These are phyloP conservation scores for Malacoraja senta DNA, from an alignment of 2,797 vertebrate species.

Conservation along the genomic window DNA sequence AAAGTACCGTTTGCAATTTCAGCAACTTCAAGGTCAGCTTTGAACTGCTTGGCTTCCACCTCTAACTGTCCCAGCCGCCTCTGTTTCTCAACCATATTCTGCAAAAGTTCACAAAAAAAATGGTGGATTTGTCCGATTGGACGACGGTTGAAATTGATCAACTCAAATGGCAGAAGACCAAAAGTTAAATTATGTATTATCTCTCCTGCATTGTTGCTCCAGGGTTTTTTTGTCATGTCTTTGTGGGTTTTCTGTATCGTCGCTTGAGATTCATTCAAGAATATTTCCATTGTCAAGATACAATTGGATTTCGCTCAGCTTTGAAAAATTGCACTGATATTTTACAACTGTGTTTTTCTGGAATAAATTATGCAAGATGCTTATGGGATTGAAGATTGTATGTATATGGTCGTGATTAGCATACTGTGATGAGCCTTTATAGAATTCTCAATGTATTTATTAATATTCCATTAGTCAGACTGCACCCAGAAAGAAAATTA, in stretches of 20 bases:
- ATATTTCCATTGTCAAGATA: background rate
- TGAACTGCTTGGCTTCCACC: conserved; percentile 54
- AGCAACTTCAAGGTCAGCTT: conserved; percentile 54
- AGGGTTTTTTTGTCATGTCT: background rate
- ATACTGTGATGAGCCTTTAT: background rate
- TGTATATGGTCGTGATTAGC: background rate
- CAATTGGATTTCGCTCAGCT: background rate
- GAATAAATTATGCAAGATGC: background rate
- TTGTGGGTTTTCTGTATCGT: background rate
- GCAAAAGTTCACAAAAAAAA: background rate
- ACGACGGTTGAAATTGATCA: background rate
- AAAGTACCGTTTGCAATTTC: conserved; percentile 54
- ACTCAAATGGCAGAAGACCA: background rate
- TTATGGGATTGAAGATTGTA: background rate
- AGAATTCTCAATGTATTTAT: background rate
- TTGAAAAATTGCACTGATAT: background rate
- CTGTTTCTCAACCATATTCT: conserved; percentile 50
- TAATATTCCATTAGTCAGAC: background rate
- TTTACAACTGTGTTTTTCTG: background rate
- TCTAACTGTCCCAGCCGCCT: conserved; percentile 54
- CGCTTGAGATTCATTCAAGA: background rate
- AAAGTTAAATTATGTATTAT: background rate
- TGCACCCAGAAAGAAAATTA: background rate
- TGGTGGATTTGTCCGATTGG: background rate
- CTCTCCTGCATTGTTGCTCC: background rate